Evolutionary conservation across 1,140 invertebrate genomes (phyloP).

Genomic region (Apis dorsata): DNA sequence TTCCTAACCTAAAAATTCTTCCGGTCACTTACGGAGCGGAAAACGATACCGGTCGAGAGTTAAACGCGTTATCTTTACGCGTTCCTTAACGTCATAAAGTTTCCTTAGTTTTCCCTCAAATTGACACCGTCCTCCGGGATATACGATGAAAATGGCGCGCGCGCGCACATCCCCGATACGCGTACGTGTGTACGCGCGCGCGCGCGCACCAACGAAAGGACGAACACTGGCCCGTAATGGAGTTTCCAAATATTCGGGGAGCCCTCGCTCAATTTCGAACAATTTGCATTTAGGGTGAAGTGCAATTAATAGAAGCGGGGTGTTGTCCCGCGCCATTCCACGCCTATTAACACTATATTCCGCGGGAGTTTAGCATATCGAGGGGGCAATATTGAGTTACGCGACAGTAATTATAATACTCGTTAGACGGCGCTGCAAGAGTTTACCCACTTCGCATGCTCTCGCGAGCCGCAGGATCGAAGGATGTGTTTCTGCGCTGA

Average conservation of each 20-base stretch:
- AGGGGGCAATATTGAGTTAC: slow-evolving; percentile 77
- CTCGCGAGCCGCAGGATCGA: slow-evolving; percentile 61
- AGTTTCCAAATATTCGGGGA: slow-evolving; percentile 81
- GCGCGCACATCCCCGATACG: not conserved
- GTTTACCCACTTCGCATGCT: slow-evolving; percentile 57
- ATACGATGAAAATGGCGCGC: not conserved
- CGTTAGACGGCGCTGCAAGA: slow-evolving; percentile 75
- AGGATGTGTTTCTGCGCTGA: slow-evolving; percentile 48
- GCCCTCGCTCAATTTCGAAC: slow-evolving; percentile 80
- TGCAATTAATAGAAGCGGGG: slow-evolving; percentile 80
- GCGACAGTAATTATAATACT: slow-evolving; percentile 79
- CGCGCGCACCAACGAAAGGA: slow-evolving; percentile 71
- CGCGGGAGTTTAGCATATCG: slow-evolving; percentile 78
- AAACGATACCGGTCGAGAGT: too few species aligned
- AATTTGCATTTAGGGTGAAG: slow-evolving; percentile 81
- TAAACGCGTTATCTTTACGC: too few species aligned
- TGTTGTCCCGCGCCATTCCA: slow-evolving; percentile 78
- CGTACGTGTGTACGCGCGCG: not conserved
- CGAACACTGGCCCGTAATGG: slow-evolving; percentile 77
- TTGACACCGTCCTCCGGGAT: slow-evolving; percentile 21
- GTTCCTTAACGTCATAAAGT: not conserved
- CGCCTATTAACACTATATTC: slow-evolving; percentile 80
- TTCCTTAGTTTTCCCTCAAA: slow-evolving; percentile 2
- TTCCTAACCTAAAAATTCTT: too few species aligned
- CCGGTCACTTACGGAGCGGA: too few species aligned